Evolutionary conservation across 1,140 invertebrate species (phyloP), one percentile per base, ranked within the genome.

Genomic region (Orussus abietinus): DNA sequence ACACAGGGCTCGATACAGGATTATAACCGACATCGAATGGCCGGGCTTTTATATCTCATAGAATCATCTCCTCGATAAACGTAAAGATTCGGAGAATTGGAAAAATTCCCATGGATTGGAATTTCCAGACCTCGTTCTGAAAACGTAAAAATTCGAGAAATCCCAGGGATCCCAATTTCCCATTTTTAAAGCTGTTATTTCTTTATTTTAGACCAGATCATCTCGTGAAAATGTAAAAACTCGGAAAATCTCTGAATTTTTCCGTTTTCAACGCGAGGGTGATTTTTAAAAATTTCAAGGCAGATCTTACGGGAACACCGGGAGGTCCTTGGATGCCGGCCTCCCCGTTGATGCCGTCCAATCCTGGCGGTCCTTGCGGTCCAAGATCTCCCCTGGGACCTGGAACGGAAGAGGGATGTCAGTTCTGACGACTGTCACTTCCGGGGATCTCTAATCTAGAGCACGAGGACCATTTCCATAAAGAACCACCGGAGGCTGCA

Each of bases 261-360:
- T n/a, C n/a, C n/a, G n/a, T n/a, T n/a, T n/a, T n/a, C n/a, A n/a
- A n/a, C n/a, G n/a, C n/a, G n/a, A n/a, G n/a, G n/a, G n/a, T n/a
- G n/a, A n/a, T n/a, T n/a, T n/a, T n/a, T n/a, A n/a, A n/a, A n/a
- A n/a, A n/a, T 62, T n/a, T n/a, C n/a, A n/a, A n/a, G n/a, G n/a
- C n/a, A n/a, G n/a, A n/a, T n/a, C 78, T 74, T 68, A 83, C 81
- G 35, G 88, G 84, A 51, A 84, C 66, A 34, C 84, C 84, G n/a
- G 83, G 80, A 21, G 81, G 81, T 49, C 82, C 82, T 68, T 80
- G 79, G 21, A 79, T 79, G 29, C 83, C 83, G 14, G 76, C 52
- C 35, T 80, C 77, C 3, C 82, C 82, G 47, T 81, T 78, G 34
- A 76, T 68, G 21, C 82, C 83, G 33, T 77, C 66, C n/a, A 69